These are phyloP conservation scores for Papilio gigon DNA, from an alignment of 2,888 invertebrate genomes.

Conservation along the genomic window DNA sequence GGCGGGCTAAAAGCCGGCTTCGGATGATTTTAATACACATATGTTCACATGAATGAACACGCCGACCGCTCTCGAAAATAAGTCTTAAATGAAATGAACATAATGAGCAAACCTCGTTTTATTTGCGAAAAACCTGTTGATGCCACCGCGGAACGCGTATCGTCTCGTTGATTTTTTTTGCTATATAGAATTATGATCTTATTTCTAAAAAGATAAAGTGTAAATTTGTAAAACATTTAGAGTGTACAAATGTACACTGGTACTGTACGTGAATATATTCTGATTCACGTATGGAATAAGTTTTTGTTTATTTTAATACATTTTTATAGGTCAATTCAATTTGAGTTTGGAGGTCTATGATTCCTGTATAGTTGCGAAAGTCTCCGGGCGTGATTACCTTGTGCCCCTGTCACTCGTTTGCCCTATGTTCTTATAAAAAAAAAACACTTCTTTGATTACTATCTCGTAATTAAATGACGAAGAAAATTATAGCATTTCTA, in stretches of 20 bases:
- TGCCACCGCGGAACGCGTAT: slow-evolving; percentile 24
- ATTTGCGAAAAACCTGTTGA: slow-evolving; percentile 59
- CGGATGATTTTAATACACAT: slow-evolving; percentile 47
- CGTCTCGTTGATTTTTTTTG: slow-evolving; percentile 26
- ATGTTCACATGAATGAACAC: slow-evolving; percentile 61
- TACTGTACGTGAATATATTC: neutral
- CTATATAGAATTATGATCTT: slow-evolving; percentile 1
- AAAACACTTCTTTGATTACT: no score
- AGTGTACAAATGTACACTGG: neutral
- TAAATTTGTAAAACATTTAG: neutral
- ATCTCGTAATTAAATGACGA: no score
- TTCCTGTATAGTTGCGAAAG: no score
- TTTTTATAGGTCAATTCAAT: neutral
- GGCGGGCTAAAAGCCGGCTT: slow-evolving; percentile 47
- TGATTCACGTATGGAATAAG: slow-evolving; percentile 12
- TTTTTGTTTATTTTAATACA: slow-evolving; percentile 15
- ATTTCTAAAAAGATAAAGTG: neutral
- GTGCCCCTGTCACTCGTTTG: no score
- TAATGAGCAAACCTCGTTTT: slow-evolving; percentile 55
- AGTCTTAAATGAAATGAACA: slow-evolving; percentile 56
- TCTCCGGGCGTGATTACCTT: no score
- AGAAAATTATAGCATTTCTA: no score
- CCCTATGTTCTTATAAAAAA: no score
- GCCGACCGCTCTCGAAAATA: slow-evolving; percentile 50
- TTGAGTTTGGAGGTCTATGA: no score